Evolutionary conservation across 2,888 invertebrate species (phyloP).

Genomic region (Ochropleura plecta): DNA sequence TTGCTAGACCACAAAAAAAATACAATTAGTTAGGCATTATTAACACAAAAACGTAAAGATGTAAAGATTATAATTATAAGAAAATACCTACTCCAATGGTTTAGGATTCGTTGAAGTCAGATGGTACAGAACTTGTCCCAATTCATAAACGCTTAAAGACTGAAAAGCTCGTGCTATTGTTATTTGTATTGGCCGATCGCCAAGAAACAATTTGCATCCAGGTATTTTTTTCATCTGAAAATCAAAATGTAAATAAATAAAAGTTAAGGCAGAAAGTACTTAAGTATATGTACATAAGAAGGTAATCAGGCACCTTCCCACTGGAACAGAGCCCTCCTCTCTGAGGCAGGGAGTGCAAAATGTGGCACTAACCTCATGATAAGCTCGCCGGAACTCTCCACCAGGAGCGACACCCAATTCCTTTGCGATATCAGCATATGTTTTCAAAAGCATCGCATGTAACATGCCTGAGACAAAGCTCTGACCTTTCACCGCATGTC

Average conservation of each 20-base stretch:
- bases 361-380: slow-evolving; percentile 80
- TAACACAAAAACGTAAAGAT: not conserved
- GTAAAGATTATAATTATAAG: not conserved
- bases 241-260: slow-evolving; percentile 2
- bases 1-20: slow-evolving; percentile 74
- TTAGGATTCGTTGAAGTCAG: slow-evolving; percentile 84
- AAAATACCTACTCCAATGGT: slow-evolving; percentile 80
- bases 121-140: slow-evolving; percentile 87
- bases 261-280: not conserved
- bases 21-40: not conserved
- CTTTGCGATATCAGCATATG: slow-evolving; percentile 87
- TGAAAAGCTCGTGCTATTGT: slow-evolving; percentile 88
- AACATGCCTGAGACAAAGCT: slow-evolving; percentile 86
- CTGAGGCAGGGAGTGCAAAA: not conserved
- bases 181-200: slow-evolving; percentile 87
- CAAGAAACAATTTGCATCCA: slow-evolving; percentile 86
- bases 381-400: slow-evolving; percentile 87
- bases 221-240: slow-evolving; percentile 88
- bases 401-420: slow-evolving; percentile 88
- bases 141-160: slow-evolving; percentile 82
- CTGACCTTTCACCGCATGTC: slow-evolving; percentile 86
- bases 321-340: not conserved
- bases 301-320: not conserved
- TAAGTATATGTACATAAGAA: not conserved
- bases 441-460: slow-evolving; percentile 87